These are phyloP conservation scores for Astyanax mexicanus DNA, from an alignment of 2,797 vertebrate species.

Conservation along the genomic window DNA sequence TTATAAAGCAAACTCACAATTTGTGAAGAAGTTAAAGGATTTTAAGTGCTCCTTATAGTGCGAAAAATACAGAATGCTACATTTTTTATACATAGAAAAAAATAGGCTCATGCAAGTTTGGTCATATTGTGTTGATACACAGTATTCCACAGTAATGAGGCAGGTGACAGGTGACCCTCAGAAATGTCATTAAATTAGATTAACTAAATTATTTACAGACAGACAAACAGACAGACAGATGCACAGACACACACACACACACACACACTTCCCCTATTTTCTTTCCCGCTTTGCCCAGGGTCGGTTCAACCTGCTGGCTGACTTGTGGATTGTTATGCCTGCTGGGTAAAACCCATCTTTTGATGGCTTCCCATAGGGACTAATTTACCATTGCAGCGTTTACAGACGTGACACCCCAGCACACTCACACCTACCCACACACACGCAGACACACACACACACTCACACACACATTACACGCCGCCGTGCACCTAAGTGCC, in stretches of 20 bases:
- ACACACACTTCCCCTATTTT: neutral
- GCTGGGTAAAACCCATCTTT: conserved; percentile 56
- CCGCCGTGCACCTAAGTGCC: conserved; percentile 44
- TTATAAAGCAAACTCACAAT: too few relatives aligned
- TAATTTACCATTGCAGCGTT: conserved; percentile 65
- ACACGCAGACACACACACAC: conserved; percentile 20
- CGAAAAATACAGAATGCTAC: too few relatives aligned
- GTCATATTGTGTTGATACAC: neutral
- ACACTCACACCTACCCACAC: conserved; percentile 18
- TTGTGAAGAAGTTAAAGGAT: too few relatives aligned
- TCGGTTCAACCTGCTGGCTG: conserved; percentile 50
- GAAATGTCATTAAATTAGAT: neutral
- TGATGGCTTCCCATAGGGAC: conserved; percentile 59
- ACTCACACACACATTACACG: conserved; percentile 34
- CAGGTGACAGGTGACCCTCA: neutral
- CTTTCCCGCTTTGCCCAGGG: conserved; percentile 13
- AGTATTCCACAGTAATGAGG: neutral
- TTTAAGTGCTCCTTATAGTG: too few relatives aligned
- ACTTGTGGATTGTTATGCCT: conserved; percentile 60
- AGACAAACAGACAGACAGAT: conserved; percentile 13
- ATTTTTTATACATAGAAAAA: too few relatives aligned
- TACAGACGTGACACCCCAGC: conserved; percentile 46
- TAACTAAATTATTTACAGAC: neutral
- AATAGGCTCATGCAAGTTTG: neutral
- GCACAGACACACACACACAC: neutral